These are phyloP conservation scores for Onychomys arenicola DNA, from an alignment of 2,797 vertebrate species.

Conservation along the genomic window DNA sequence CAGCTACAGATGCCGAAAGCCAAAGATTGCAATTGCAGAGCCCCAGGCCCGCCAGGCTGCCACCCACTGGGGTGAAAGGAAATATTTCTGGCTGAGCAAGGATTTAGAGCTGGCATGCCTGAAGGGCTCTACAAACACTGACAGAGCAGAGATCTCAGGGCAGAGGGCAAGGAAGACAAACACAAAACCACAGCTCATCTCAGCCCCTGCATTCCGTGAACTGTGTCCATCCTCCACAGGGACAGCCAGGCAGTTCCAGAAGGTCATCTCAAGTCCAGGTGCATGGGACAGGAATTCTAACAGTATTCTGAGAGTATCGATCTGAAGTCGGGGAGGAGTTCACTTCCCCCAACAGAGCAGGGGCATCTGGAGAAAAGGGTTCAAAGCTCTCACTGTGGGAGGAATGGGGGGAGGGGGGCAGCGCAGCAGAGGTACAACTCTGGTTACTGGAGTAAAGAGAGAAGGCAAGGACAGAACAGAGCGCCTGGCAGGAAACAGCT, in stretches of 20 bases:
- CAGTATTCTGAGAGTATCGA: not conserved
- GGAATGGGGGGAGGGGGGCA: not conserved
- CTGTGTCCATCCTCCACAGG: rapidly evolving
- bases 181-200: rapidly evolving
- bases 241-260: not conserved
- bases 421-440: rapidly evolving
- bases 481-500: not conserved
- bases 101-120: not conserved
- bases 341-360: not conserved
- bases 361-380: not conserved
- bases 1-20: not conserved
- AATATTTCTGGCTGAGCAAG: not conserved
- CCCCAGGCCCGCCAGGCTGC: not conserved
- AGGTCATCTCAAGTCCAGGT: rapidly evolving
- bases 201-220: rapidly evolving
- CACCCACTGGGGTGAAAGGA: not conserved
- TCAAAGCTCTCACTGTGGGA: not conserved
- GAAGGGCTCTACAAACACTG: not conserved
- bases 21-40: not conserved
- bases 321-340: not conserved
- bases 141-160: not conserved
- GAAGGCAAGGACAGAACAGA: not conserved
- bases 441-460: not conserved
- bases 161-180: not conserved
- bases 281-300: not conserved